These are phyloP conservation scores for Anhinga rufa DNA, from an alignment of 2,113 vertebrate species.

Conservation along the genomic window DNA sequence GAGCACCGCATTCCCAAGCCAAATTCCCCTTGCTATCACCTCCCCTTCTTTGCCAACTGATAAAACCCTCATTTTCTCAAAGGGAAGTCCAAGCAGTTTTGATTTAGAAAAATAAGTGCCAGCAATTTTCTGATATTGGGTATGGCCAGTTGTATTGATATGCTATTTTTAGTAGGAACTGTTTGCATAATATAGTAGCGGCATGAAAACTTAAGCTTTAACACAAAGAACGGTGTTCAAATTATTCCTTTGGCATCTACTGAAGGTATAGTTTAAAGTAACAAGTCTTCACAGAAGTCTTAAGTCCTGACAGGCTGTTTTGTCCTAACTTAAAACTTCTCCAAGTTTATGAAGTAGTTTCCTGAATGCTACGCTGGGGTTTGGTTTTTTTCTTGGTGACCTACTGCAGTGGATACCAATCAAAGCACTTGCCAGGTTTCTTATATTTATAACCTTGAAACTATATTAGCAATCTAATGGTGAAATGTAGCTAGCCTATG, in stretches of 20 bases:
- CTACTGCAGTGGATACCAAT: neutral
- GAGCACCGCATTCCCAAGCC: neutral
- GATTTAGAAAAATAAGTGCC: neutral
- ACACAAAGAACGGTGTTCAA: neutral
- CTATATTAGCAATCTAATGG: neutral
- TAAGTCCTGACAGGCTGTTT: neutral
- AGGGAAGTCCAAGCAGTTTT: neutral
- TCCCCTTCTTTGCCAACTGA: neutral
- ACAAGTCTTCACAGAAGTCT: neutral
- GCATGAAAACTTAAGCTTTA: neutral
- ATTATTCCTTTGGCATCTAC: neutral
- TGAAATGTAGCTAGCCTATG: neutral
- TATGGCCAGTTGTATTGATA: neutral
- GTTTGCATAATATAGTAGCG: neutral
- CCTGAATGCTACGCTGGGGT: neutral
- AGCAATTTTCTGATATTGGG: neutral
- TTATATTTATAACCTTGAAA: neutral
- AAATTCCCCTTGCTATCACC: constrained; percentile 7
- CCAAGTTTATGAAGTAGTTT: neutral
- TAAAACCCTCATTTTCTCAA: neutral
- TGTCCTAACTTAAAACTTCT: neutral
- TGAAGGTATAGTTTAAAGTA: neutral
- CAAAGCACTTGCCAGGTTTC: neutral
- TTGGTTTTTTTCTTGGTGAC: neutral
- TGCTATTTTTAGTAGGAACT: neutral